A percentile compares a stretch with the other conserved stretches of the same genome.
These are phyloP conservation scores for Phycodurus eques DNA, from an alignment of 2,113 vertebrate genomes.

Conservation along the genomic window DNA sequence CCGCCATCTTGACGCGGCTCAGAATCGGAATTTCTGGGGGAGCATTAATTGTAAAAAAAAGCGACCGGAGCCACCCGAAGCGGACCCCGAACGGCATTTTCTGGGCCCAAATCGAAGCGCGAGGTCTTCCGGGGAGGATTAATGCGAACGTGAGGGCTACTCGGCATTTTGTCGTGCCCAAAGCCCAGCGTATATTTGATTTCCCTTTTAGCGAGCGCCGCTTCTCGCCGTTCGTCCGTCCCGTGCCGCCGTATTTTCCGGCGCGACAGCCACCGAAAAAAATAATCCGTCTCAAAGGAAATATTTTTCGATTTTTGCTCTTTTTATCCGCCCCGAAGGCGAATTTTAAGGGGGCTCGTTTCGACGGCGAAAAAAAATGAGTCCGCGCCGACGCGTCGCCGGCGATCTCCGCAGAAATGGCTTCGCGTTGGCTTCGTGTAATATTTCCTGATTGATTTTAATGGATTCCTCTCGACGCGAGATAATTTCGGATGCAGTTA, in stretches of 20 bases:
- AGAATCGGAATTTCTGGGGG: conserved; percentile 82
- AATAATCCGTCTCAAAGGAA: conserved; percentile 63
- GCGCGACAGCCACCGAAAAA: conserved; percentile 62
- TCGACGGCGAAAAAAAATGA: conserved; percentile 69
- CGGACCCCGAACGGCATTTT: conserved; percentile 69
- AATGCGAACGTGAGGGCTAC: conserved; percentile 58
- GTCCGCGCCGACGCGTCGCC: conserved; percentile 60
- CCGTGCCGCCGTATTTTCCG: conserved; percentile 54
- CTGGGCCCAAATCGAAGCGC: conserved; percentile 46
- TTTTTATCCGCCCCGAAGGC: conserved; percentile 61
- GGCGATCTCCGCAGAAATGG: conserved; percentile 53
- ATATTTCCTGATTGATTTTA: conserved; percentile 66
- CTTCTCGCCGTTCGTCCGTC: conserved; percentile 69
- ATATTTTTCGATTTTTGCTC: conserved; percentile 67
- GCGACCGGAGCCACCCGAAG: conserved; percentile 65
- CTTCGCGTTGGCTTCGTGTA: conserved; percentile 44
- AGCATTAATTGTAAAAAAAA: conserved; percentile 72
- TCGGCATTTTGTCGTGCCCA: conserved; percentile 66
- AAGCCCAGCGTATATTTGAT: conserved; percentile 75
- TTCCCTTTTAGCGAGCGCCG: conserved; percentile 79
- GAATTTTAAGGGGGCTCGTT: conserved; percentile 66
- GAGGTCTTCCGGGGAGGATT: conserved; percentile 49
- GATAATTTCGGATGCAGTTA: conserved; percentile 64
- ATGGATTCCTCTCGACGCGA: conserved; percentile 62
- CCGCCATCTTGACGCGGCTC: conserved; percentile 95